These are phyloP conservation scores for Meda fulgida DNA, from an alignment of 2,797 vertebrate genomes.

Conservation along the genomic window DNA sequence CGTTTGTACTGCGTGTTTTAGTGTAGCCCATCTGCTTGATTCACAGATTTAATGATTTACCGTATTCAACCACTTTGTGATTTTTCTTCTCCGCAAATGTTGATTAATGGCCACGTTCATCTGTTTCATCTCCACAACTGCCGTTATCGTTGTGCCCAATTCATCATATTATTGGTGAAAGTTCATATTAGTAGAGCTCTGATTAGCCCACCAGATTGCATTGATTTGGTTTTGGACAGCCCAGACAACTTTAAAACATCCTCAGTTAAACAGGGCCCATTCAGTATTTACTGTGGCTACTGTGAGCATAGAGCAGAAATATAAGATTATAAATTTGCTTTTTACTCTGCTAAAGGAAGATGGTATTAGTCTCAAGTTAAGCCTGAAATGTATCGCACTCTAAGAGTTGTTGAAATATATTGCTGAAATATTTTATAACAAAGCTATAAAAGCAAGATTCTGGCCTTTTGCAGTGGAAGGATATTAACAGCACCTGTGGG, in stretches of 20 bases:
- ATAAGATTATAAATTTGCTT: slow-evolving; percentile 67
- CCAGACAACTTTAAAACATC: slow-evolving; percentile 66
- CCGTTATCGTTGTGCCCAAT: slow-evolving; percentile 34
- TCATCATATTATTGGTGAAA: slow-evolving; percentile 48
- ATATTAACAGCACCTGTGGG: slow-evolving; percentile 76
- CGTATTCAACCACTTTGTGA: slow-evolving; percentile 34
- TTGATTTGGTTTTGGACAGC: slow-evolving; percentile 75
- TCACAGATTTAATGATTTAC: slow-evolving; percentile 41
- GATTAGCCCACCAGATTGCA: slow-evolving; percentile 51
- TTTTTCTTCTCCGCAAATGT: slow-evolving; percentile 46
- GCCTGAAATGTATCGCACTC: slow-evolving; percentile 64
- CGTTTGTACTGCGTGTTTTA: background rate
- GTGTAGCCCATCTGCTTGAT: slow-evolving; percentile 24
- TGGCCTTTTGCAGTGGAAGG: slow-evolving; percentile 64
- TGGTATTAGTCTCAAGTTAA: slow-evolving; percentile 46
- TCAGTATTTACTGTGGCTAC: slow-evolving; percentile 61
- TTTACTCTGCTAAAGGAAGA: slow-evolving; percentile 58
- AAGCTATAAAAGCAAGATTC: slow-evolving; percentile 66
- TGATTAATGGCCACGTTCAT: slow-evolving; percentile 47
- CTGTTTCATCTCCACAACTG: slow-evolving; percentile 53
- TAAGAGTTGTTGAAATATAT: slow-evolving; percentile 64
- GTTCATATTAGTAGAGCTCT: slow-evolving; percentile 40
- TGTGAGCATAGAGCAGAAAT: slow-evolving; percentile 67
- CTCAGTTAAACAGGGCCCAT: slow-evolving; percentile 71
- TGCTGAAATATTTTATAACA: slow-evolving; percentile 67